Percentiles rank a stretch among this genome's conserved stretches.
Conservation (phyloP, 2,888 invertebrate species). For the Pyrrhosoma nymphula region DNA sequence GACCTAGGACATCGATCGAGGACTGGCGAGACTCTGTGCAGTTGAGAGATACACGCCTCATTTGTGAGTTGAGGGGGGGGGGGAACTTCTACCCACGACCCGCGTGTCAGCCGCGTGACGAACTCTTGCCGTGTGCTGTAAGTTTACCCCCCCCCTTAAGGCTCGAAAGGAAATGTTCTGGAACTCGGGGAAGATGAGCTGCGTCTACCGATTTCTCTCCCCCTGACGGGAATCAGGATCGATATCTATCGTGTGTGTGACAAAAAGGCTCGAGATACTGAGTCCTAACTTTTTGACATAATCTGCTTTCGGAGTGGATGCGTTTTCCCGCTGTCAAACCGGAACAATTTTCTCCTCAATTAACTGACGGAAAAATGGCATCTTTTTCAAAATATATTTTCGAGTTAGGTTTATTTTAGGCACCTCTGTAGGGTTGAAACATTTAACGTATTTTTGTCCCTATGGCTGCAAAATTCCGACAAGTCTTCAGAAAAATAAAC, state of each 20-base stretch:
- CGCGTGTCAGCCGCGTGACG: neutral
- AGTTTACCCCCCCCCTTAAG: neutral
- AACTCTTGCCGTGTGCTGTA: neutral
- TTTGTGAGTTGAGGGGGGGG: neutral
- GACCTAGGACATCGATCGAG: conserved; percentile 18
- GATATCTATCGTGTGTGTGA: neutral
- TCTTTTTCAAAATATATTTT: too few species aligned
- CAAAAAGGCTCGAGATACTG: neutral
- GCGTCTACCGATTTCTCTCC: neutral
- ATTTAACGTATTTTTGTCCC: too few species aligned
- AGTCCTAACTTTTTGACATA: too few species aligned
- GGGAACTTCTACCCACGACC: neutral
- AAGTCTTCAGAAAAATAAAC: too few species aligned
- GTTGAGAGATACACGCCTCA: neutral
- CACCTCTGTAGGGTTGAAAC: too few species aligned
- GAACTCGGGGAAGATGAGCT: neutral
- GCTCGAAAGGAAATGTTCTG: neutral
- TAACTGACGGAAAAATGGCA: too few species aligned
- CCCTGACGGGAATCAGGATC: too few species aligned
- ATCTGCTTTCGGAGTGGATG: neutral
- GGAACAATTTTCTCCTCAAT: too few species aligned
- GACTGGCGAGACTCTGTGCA: neutral
- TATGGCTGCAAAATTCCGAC: too few species aligned
- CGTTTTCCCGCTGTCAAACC: too few species aligned
- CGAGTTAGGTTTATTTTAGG: too few species aligned